Evolutionary conservation across 2,797 vertebrate genomes (phyloP), one percentile per base, ranked within the genome.

Genomic region (Sylvilagus floridanus): DNA sequence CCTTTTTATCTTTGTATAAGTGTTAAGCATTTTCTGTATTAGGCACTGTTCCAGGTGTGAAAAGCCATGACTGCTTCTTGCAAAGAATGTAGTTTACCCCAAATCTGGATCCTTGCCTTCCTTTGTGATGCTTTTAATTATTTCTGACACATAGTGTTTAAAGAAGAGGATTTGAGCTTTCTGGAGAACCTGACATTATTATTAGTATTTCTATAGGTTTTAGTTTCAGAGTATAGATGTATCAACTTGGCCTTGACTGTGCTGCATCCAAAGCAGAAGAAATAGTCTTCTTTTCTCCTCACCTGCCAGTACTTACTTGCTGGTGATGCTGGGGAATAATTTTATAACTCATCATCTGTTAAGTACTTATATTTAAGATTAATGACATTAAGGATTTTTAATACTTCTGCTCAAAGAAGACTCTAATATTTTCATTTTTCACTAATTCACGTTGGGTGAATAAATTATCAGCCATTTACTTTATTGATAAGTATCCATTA

Each of bases 111-210:
- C 30, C 60, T 94, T 62, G 32, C 30, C 24, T 81, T 66, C n/a
- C 57, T 90, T 87, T 71, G 12, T 90, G 75, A 88, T 52, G 19
- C 22, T 82, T 85, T 68, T 85, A 88, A 82, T 47, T 79, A 88
- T 72, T 85, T 85, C 57, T 72, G 54, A 81, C 22, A 65, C 24
- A 17, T 17, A 60, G 30, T 37, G 50, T 88, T 88, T 88, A 88
- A 84, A 21, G 75, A 65, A 92, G 65, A 75, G 26, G 5, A 16
- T 35, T 57, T 47, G 4, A 52, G 35, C 60, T 84, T 16, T 66
- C 42, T 42, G 71, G 52, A 90, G 52, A 88, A 60, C 47, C 52
- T 42, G 22, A 57, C 35, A 60, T 68, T 42, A 26, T 78, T 82
- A 79, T n/a, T 81, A 62, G 78, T 32, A 62, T 35, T 57, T 91